Evolutionary conservation across 2,888 invertebrate species (phyloP), one percentile per base, ranked within the genome.

Genomic region (Euplagia quadripunctaria): DNA sequence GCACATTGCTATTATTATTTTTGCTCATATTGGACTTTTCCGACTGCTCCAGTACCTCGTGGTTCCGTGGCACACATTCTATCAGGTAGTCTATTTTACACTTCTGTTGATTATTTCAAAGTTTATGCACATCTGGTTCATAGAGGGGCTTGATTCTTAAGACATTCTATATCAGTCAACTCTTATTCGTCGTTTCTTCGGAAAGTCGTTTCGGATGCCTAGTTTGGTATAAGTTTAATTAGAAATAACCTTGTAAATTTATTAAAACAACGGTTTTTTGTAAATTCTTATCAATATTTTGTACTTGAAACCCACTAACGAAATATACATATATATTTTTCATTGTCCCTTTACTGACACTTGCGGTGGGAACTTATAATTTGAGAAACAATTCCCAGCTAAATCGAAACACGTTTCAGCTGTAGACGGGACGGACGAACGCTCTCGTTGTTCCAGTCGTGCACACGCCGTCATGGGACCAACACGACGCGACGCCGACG

Each of bases 371-470:
- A 41, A 67, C 46, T 61, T 65, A 69, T 66, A 68, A 77, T 80
- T 64, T 69, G 51, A 61, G 55, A 63, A 55, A 20, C 42, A 58
- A 42, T 52, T 65, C 55, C 64, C 41, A 55, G 16, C 55, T 70
- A 61, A 65, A 71, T n/a, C 55, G 11, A 52, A 55, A 55, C 64
- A 58, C 64, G 55, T 72, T 16, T 61, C 63, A 73, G 65, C 73
- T 63, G 51, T 58, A 51, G 68, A 52, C 58, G 43, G n/a, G 68
- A 42, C 78, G 55, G 74, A 67, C 66, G 67, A 67, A 51, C 74
- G 65, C 78, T 52, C 65, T 20, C 52, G 55, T 71, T 64, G 67
- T 74, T 74, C 70, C 70, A 70, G 70, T 49, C 66, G 66, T 66
- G 66, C 64, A 43, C 42, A 11, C 64, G 43, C 43, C n/a, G 64